Evolutionary conservation across 2,797 vertebrate species (phyloP).

Genomic region (Cyclopterus lumpus): DNA sequence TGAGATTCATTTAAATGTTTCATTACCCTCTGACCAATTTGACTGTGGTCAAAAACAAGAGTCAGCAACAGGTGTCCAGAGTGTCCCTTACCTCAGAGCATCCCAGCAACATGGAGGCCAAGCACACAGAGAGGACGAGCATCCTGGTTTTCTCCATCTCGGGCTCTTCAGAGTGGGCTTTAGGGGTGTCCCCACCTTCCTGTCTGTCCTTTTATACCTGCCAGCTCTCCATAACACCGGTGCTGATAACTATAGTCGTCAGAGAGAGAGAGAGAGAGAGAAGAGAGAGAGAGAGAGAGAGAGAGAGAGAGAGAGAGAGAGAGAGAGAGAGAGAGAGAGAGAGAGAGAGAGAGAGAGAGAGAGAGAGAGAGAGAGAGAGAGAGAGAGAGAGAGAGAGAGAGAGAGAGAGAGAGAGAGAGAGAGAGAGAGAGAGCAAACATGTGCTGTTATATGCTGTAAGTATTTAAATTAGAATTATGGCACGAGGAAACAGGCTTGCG

Average conservation of each 20-base stretch:
- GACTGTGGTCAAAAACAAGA: slow-evolving; percentile 23
- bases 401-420: background rate
- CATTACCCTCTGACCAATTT: slow-evolving; percentile 17
- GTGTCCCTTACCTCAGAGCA: slow-evolving; percentile 51
- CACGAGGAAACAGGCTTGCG: background rate
- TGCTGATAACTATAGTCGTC: slow-evolving; percentile 35
- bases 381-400: too few species aligned
- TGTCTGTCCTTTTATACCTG: slow-evolving; percentile 58
- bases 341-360: background rate
- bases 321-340: background rate
- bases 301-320: too few species aligned
- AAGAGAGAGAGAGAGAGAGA: background rate
- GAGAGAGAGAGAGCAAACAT: background rate
- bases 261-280: background rate
- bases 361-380: too few species aligned
- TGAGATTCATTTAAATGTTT: slow-evolving; percentile 31
- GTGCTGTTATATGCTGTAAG: too few species aligned
- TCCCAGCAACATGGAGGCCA: slow-evolving; percentile 30
- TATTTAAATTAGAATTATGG: background rate
- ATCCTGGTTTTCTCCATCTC: slow-evolving; percentile 52
- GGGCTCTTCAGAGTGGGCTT: slow-evolving; percentile 1
- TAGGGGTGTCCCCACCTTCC: slow-evolving; percentile 22
- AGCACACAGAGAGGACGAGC: slow-evolving; percentile 36
- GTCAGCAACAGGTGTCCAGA: background rate
- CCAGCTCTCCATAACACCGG: slow-evolving; percentile 15